Conservation (phyloP, 2,888 invertebrate species). For the Oligia fasciuncula region DNA sequence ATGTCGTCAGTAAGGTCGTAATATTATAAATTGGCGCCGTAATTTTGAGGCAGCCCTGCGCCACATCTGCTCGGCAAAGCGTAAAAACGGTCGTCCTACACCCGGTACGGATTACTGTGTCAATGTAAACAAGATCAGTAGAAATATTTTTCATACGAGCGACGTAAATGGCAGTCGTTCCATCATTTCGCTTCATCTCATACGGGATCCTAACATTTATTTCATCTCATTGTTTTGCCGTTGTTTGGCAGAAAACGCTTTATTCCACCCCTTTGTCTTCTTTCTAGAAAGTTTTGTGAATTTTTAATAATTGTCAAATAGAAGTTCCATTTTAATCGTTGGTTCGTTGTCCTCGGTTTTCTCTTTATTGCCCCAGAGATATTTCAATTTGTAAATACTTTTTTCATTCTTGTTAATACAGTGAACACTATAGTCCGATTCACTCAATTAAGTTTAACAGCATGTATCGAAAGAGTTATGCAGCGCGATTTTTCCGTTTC, state of each 20-base stretch:
- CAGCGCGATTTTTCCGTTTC: conserved; percentile 26
- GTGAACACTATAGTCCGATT: conserved; percentile 48
- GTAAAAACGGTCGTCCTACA: conserved; percentile 75
- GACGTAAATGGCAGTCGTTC: conserved; percentile 81
- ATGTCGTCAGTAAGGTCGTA: conserved; percentile 61
- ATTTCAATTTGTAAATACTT: conserved; percentile 54
- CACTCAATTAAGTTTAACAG: conserved; percentile 55
- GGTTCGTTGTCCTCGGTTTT: conserved; percentile 1
- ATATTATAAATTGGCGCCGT: conserved; percentile 65
- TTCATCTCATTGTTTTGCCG: conserved; percentile 82
- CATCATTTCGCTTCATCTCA: conserved; percentile 82
- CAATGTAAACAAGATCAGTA: conserved; percentile 86
- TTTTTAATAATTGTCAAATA: background rate
- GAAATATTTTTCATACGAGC: conserved; percentile 84
- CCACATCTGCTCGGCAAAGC: conserved; percentile 76
- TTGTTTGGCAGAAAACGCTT: conserved; percentile 66
- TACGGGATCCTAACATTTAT: conserved; percentile 83
- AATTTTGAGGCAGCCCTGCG: conserved; percentile 68
- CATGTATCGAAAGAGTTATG: conserved; percentile 37
- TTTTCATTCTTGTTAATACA: conserved; percentile 51
- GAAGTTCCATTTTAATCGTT: conserved; percentile 4
- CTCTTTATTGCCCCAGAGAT: conserved; percentile 36
- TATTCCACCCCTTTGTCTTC: conserved; percentile 7
- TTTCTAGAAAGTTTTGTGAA: conserved; percentile 1
- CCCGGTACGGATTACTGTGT: conserved; percentile 80